phyloP scores from a whole-genome alignment of 2,797 vertebrate species.

The Sebastes cheni region DNA sequence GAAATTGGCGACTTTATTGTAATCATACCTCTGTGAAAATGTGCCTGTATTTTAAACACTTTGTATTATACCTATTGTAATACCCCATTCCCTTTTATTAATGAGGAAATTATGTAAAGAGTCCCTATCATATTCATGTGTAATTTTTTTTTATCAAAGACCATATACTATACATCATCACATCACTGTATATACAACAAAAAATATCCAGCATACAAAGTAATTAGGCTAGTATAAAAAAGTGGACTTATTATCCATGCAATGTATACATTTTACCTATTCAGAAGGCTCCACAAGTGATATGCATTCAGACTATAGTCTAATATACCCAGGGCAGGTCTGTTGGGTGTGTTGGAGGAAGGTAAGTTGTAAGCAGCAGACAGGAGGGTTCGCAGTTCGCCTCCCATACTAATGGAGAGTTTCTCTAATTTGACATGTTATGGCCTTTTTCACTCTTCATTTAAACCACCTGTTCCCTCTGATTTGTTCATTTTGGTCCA shows the following conservation, averaged over 20 bases:
- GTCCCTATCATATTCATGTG: neutral
- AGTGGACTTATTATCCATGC: neutral
- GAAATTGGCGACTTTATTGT: neutral
- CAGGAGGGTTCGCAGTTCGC: neutral
- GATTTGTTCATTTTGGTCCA: neutral
- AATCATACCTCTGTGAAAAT: neutral
- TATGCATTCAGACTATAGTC: neutral
- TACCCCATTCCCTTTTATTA: neutral
- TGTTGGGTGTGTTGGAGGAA: neutral
- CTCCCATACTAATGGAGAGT: neutral
- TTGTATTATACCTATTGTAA: neutral
- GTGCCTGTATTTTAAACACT: neutral
- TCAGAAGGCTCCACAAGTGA: neutral
- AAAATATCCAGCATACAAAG: neutral
- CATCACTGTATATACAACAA: neutral
- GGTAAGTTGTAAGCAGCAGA: neutral
- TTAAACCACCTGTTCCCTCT: neutral
- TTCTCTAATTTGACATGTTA: neutral
- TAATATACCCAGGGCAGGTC: neutral
- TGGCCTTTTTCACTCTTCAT: neutral
- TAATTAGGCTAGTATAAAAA: neutral
- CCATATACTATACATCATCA: neutral
- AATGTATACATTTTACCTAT: neutral
- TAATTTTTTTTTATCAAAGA: neutral
- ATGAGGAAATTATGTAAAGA: neutral